Conservation (phyloP, 2,113 vertebrate species). For the Lasiurus borealis region DNA sequence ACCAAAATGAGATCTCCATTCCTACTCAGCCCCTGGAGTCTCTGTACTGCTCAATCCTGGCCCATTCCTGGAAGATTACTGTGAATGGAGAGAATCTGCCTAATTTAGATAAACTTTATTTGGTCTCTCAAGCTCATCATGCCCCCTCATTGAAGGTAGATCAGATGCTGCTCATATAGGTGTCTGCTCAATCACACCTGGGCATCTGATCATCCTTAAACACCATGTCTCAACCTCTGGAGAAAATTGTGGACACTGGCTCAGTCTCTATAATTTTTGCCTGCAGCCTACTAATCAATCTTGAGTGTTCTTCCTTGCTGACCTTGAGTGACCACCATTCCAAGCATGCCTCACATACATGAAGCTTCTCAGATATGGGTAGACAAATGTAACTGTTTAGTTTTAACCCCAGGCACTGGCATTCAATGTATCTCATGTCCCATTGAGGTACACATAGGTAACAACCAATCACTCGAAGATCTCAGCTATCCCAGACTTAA, state of each 20-base stretch:
- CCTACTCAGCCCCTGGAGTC: neutral
- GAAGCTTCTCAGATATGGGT: neutral
- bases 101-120: neutral
- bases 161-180: neutral
- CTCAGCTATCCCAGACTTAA: neutral
- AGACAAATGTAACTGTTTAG: neutral
- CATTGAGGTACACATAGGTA: neutral
- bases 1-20: neutral
- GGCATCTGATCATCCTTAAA: neutral
- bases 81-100: neutral
- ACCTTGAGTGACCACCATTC: too few species aligned
- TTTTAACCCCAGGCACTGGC: neutral
- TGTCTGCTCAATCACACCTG: neutral
- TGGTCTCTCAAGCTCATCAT: rapidly evolving
- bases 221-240: neutral
- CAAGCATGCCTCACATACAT: neutral
- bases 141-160: neutral
- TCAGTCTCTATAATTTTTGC: neutral
- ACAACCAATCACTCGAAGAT: neutral
- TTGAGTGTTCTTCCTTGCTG: neutral
- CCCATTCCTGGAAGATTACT: neutral
- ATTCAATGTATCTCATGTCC: neutral
- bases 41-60: neutral
- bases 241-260: neutral
- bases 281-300: neutral